Evolutionary conservation across 2,797 vertebrate species (phyloP), one percentile per base, ranked within the genome.

Genomic region (Sebastes paucispinis): DNA sequence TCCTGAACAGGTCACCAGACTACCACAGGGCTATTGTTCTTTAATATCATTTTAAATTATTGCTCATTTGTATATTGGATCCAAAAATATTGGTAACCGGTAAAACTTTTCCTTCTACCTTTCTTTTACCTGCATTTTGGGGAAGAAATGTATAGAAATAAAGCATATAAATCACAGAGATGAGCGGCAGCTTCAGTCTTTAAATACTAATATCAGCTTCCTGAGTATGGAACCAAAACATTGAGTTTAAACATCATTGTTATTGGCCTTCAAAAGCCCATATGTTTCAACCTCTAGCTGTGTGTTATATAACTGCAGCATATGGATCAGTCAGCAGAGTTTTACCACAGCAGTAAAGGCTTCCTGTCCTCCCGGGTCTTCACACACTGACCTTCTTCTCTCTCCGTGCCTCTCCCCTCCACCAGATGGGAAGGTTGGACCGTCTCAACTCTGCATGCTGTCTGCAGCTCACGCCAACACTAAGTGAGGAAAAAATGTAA

Each of bases 391-490:
- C 85, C 82, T 79, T 39, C 82, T 79, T 39, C 74, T 58, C 57
- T 47, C 74, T 58, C 57, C 43, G 3, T 2, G 57, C 70, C 78
- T 54, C 81, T 80, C 83, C 83, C 66, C 70, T 67, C 58, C 75
- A 47, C 84, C 89, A 91, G 84, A 90, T 90, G 88, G 80, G 77
- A 73, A 69, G 39, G 31, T 62, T 81, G 70, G 69, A 88, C 39
- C 4, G 1, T 67, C 34, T 73, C 69, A 88, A 77, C 66, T 81
- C 73, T 74, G 85, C 79, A 82, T 85, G 79, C 34, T 50, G 75
- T 72, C 72, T 59, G 54, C 63, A 32, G 20, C 72, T 52, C 71
- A 36, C 5, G 29, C 82, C 81, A 82, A 68, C 13, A 22, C 31
- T 13, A 11, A 69, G 69, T 32, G 31, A 69, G 34, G n/a, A 47